These are phyloP conservation scores for Paedocypris sp. DNA, from an alignment of 2,113 vertebrate genomes.

Conservation along the genomic window DNA sequence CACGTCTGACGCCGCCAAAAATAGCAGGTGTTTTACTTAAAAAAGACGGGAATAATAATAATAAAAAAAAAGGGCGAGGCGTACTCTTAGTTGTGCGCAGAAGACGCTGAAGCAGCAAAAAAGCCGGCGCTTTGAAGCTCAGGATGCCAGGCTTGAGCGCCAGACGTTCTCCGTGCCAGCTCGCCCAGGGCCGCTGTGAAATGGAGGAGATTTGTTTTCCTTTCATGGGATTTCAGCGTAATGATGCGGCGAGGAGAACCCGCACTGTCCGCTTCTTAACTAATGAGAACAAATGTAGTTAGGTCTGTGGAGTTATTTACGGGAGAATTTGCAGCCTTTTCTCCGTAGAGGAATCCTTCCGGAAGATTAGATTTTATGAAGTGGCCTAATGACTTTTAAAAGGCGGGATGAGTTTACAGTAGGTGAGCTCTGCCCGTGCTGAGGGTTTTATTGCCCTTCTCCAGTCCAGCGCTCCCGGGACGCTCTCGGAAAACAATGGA, in stretches of 20 bases:
- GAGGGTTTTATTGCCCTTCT: too few species aligned
- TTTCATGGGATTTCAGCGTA: neutral
- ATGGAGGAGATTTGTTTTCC: neutral
- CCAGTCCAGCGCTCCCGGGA: neutral
- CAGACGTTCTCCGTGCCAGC: neutral
- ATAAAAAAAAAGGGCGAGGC: neutral
- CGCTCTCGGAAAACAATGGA: conserved; percentile 16
- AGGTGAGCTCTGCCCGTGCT: too few species aligned
- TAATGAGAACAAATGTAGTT: conserved; percentile 2
- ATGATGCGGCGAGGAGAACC: neutral
- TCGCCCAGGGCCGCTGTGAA: neutral
- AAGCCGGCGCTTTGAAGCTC: neutral
- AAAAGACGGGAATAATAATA: too few species aligned
- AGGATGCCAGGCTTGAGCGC: neutral
- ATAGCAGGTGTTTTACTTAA: conserved; percentile 13
- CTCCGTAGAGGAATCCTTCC: too few species aligned
- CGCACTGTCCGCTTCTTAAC: neutral
- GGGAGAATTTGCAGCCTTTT: neutral
- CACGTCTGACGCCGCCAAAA: neutral
- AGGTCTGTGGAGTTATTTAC: neutral
- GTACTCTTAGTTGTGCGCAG: neutral
- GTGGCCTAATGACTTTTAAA: too few species aligned
- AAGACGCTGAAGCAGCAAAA: conserved; percentile 4
- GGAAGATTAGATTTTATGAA: too few species aligned
- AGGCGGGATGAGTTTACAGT: too few species aligned